Conservation (phyloP, 2,888 invertebrate genomes). For the Zonitis immaculata region DNA sequence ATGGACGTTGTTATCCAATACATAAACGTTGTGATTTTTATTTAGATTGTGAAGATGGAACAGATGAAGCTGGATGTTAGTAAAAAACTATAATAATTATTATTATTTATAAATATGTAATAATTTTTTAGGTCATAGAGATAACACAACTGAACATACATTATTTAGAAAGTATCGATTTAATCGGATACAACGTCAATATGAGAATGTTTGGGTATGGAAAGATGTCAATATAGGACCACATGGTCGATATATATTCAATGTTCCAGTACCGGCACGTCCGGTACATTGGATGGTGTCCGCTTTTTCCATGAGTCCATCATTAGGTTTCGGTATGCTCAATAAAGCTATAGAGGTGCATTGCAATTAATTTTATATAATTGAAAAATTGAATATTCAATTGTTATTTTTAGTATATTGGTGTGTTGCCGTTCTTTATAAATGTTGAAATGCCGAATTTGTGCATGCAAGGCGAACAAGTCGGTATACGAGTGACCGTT, state of each 20-base stretch:
- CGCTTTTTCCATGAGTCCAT: conserved; percentile 85
- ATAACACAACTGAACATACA: conserved; percentile 63
- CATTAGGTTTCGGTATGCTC: conserved; percentile 82
- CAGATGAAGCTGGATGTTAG: conserved; percentile 77
- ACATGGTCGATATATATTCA: conserved; percentile 84
- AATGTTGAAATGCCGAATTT: conserved; percentile 85
- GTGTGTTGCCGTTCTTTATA: conserved; percentile 90
- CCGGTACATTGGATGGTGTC: conserved; percentile 93
- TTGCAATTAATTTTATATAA: conserved; percentile 3
- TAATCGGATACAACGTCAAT: conserved; percentile 83
- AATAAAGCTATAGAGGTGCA: conserved; percentile 68
- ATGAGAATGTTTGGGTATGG: conserved; percentile 96
- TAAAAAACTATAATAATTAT: conserved; percentile 12
- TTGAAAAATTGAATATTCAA: no score
- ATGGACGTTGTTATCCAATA: conserved; percentile 69
- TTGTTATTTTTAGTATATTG: conserved; percentile 63
- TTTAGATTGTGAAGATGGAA: conserved; percentile 75
- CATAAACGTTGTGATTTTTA: conserved; percentile 70
- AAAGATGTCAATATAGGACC: conserved; percentile 89
- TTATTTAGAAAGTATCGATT: conserved; percentile 79
- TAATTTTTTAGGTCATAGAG: conserved; percentile 51
- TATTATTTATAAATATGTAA: background rate
- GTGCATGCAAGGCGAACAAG: conserved; percentile 87
- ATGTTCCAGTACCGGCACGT: conserved; percentile 73
- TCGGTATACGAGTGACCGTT: conserved; percentile 86